phyloP scores from a whole-genome alignment of 2,888 invertebrate species.

The Sphecodes monilicornis region DNA sequence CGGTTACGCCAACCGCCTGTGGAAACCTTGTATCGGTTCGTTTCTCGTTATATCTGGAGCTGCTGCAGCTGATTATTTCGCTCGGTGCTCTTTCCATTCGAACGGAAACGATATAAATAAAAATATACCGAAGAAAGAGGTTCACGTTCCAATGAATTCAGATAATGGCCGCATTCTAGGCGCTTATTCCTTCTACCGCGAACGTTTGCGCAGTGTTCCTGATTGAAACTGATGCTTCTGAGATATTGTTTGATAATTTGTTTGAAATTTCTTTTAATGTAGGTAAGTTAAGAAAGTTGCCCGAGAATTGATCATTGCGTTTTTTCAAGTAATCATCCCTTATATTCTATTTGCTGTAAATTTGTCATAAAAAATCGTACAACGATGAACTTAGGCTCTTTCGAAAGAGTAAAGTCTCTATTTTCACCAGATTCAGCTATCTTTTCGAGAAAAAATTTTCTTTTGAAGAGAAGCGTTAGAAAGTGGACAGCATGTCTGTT shows the following conservation, averaged over 20 bases:
- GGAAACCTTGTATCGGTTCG: background rate
- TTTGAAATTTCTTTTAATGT: background rate
- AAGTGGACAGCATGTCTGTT: no score
- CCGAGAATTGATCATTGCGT: background rate
- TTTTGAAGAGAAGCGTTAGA: no score
- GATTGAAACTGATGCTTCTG: background rate
- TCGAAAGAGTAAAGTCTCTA: background rate
- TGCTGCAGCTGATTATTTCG: background rate
- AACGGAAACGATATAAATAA: background rate
- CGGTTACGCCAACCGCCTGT: constrained; percentile 4
- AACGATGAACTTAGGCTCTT: background rate
- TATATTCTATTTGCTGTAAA: background rate
- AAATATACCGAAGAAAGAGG: background rate
- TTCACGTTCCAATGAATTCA: constrained; percentile 26
- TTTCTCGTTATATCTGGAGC: background rate
- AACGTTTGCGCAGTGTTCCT: background rate
- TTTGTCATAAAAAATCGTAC: background rate
- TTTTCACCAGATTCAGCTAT: background rate
- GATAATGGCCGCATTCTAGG: constrained; percentile 36
- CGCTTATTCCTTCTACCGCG: background rate
- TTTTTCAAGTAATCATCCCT: background rate
- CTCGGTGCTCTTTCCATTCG: background rate
- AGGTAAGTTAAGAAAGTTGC: background rate
- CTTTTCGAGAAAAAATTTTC: background rate
- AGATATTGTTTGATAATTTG: no score